Percentiles rank a stretch among this genome's conserved stretches.
Conservation (phyloP, 2,888 invertebrate species). For the Tridacna crocea region DNA sequence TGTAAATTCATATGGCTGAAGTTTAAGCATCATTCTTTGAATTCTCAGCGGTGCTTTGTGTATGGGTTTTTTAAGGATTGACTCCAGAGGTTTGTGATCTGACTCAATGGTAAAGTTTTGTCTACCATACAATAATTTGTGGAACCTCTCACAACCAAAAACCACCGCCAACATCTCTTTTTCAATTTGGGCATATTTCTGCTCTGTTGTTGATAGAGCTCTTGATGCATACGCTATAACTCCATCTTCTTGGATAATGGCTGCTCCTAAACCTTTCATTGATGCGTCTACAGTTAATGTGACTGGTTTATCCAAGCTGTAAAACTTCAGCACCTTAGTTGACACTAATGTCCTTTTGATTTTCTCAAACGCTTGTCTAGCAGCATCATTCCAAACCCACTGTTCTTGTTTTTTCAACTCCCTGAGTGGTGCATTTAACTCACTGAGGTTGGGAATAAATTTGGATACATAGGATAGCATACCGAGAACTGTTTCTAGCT, state of each 20-base stretch:
- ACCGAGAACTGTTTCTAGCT: conserved; percentile 42
- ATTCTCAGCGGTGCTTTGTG: conserved; percentile 38
- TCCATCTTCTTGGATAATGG: conserved; percentile 36
- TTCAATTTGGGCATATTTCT: conserved; percentile 55
- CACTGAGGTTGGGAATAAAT: conserved; percentile 30
- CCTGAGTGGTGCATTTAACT: conserved; percentile 33
- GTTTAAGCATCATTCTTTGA: conserved; percentile 35
- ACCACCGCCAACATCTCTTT: conserved; percentile 54
- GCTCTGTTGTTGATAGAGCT: conserved; percentile 47
- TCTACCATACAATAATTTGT: conserved; percentile 49
- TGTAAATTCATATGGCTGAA: conserved; percentile 49
- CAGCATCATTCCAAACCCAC: conserved; percentile 23
- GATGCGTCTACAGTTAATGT: conserved; percentile 43
- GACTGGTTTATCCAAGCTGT: conserved; percentile 36
- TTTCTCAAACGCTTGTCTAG: conserved; percentile 46
- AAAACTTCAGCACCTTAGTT: conserved; percentile 54
- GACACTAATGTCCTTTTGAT: conserved; percentile 46
- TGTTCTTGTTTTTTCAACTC: conserved; percentile 30
- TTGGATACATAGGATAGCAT: conserved; percentile 42
- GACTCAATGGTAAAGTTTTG: conserved; percentile 36
- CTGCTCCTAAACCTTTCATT: conserved; percentile 45
- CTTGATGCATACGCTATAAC: conserved; percentile 53
- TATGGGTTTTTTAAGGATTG: conserved; percentile 46
- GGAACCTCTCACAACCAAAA: conserved; percentile 47
- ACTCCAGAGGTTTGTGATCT: conserved; percentile 57